Evolutionary conservation across 2,113 vertebrate genomes (phyloP), one percentile per base, ranked within the genome.

Genomic region (Corythaixoides concolor): DNA sequence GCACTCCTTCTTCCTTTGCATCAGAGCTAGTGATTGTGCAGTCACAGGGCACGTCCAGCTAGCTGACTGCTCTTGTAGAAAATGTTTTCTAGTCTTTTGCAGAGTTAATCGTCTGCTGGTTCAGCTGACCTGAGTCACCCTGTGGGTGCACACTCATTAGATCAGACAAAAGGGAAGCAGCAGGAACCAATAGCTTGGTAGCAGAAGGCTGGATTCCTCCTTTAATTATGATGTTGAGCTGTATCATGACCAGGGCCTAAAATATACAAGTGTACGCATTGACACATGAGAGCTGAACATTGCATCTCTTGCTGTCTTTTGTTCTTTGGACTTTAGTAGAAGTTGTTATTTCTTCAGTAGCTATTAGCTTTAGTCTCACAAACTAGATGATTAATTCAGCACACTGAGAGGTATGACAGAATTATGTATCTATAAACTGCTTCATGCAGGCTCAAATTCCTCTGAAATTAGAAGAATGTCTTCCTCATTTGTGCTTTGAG

Each of bases 81-180:
- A 89, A 88, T 39, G 53, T 69, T 52, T 95, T 95, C 80, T 95
- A 68, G 69, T 92, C 77, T 88, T 92, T 72, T 4, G 2, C 60
- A 45, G 76, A 63, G 87, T 64, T 93, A 89, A 63, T 89, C 0
- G 18, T 82, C 84, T 85, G 80, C 86, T 93, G 80, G 15, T 63
- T 92, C 2, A 7, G 68, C 80, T 95, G 87, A 93, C 74, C 76
- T 45, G 81, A 93, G 74, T 87, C 93, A 89, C 58, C 35, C 73
- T 0, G 1, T 74, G 86, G 67, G 79, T 90, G 64, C 64, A 59
- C 68, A 52, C 26, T 82, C 74, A 43, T 87, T 95, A 81, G 68
- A 72, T 84, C 76, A 84, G 83, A 87, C 64, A 74, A 87, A 89
- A 82, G 58, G 66, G 80, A 82, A 96, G 69, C 89, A 94, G 47